phyloP scores from a whole-genome alignment of 2,113 vertebrate genomes.

The Cricetomys ansorgei region DNA sequence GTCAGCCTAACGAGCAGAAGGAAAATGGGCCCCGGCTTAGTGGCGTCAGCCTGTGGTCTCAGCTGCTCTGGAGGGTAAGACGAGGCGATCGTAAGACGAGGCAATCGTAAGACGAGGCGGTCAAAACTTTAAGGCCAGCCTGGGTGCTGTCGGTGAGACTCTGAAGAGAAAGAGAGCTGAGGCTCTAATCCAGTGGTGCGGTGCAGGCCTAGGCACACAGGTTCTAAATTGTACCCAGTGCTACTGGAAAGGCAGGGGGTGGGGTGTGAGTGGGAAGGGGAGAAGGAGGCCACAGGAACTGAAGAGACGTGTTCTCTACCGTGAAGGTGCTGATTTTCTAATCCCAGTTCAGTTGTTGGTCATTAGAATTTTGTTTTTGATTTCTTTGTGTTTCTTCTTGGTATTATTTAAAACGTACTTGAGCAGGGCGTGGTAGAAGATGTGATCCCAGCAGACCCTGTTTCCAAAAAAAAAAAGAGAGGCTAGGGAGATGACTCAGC shows the following conservation, averaged over 20 bases:
- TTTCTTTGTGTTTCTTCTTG: not conserved
- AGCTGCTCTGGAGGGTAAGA: too few species aligned
- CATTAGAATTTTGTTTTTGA: not conserved
- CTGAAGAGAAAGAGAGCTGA: not conserved
- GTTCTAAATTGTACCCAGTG: not conserved
- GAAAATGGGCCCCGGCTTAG: not conserved
- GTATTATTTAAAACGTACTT: conserved; percentile 25
- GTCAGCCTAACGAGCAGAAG: conserved; percentile 2
- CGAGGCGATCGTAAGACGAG: too few species aligned
- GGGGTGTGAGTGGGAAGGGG: too few species aligned
- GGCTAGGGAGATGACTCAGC: not conserved
- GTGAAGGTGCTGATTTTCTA: not conserved
- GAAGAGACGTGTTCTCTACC: not conserved
- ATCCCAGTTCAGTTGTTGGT: not conserved
- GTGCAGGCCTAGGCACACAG: too few species aligned
- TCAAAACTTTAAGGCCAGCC: not conserved
- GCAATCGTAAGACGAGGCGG: not conserved
- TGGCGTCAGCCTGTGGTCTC: not conserved
- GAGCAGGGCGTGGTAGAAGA: not conserved
- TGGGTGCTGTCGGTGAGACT: too few species aligned
- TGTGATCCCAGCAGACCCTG: not conserved
- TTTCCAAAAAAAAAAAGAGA: not conserved
- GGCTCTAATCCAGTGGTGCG: too few species aligned
- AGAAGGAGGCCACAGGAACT: not conserved
- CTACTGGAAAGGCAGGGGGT: not conserved